Base-by-base conservation (phyloP, 2,113 vertebrate genomes). In the Apteryx owenii region DNA sequence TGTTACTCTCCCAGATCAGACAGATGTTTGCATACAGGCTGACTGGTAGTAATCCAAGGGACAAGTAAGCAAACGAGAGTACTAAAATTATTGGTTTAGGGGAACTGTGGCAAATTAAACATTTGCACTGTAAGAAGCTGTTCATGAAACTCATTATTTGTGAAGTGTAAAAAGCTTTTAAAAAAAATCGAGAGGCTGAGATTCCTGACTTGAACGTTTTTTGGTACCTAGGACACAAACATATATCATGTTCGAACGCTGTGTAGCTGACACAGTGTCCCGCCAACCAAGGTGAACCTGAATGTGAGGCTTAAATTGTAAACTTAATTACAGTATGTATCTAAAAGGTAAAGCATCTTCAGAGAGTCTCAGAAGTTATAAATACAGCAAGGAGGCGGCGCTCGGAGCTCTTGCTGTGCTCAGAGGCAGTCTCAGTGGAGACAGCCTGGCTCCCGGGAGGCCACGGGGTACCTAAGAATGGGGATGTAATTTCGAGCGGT, bases 1-100 rank as follows among this genome's bases (percentile, higher is more conserved):
- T 66, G n/a, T 1, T 0, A 87, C 80, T 87, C 73, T 79, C 12
- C 5, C 26, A 51, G 71, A 96, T 81, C 58, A 46, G 89, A 77
- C 95, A 97, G 93, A 93, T 97, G 95, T 96, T 97, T 96, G 87
- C 88, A 36, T 50, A 92, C 60, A 33, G 85, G 64, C 60, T 90
- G 88, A 42, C n/a, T 29, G 53, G 68, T 85, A 88, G 60, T 60
- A 68, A 60, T 29, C 85, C 7, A 13, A 33, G n/a, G 40, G 81
- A 44, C 1, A 6, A 78, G 76, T 6, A 2, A 81, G 56, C 36
- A 93, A 93, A 90, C 60, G 42, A 2, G 23, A 0, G 23, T 70
- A 71, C 71, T 80, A 21, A 85, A 94, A 80, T 85, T 79, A 51
- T 29, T n/a, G 23, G 54, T 53, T 92, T 23, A 13, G 77, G 58